phyloP scores from a whole-genome alignment of 2,888 invertebrate genomes.

The Macaria notata region DNA sequence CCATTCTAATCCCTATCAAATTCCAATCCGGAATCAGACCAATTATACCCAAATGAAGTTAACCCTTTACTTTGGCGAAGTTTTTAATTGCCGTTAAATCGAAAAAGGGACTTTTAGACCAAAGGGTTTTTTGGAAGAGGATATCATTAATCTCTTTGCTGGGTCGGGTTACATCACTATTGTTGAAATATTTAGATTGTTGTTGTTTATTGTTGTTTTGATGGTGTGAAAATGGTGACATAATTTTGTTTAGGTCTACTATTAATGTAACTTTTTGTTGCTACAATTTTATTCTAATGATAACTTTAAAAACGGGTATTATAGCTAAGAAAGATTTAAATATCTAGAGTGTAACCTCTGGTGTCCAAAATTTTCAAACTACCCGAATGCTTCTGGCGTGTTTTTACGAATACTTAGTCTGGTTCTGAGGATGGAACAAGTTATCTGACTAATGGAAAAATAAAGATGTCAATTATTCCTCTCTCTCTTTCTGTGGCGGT shows the following conservation, averaged over 20 bases:
- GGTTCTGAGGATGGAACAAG: too few relatives aligned
- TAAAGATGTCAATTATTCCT: too few relatives aligned
- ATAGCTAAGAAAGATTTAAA: too few relatives aligned
- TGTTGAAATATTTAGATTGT: conserved; percentile 12
- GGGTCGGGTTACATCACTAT: conserved; percentile 55
- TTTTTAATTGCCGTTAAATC: conserved; percentile 81
- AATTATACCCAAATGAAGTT: conserved; percentile 74
- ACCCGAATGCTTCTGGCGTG: too few relatives aligned
- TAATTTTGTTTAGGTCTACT: conserved; percentile 1
- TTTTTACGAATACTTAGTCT: too few relatives aligned
- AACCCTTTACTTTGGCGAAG: conserved; percentile 68
- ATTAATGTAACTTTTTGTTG: too few relatives aligned
- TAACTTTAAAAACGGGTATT: too few relatives aligned
- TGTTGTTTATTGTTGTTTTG: conserved; percentile 18
- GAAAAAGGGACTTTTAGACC: conserved; percentile 62
- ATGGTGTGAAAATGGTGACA: conserved; percentile 13
- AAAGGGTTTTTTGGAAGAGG: conserved; percentile 66
- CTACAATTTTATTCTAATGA: too few relatives aligned
- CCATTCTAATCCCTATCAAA: conserved; percentile 29
- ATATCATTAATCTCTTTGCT: conserved; percentile 74
- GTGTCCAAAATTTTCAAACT: too few relatives aligned
- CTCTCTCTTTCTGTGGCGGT: too few relatives aligned
- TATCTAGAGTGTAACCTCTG: too few relatives aligned
- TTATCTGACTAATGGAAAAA: too few relatives aligned
- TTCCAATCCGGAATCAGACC: conserved; percentile 47